Evolutionary conservation across 2,888 invertebrate species (phyloP).

Genomic region (Octodonta nipae): DNA sequence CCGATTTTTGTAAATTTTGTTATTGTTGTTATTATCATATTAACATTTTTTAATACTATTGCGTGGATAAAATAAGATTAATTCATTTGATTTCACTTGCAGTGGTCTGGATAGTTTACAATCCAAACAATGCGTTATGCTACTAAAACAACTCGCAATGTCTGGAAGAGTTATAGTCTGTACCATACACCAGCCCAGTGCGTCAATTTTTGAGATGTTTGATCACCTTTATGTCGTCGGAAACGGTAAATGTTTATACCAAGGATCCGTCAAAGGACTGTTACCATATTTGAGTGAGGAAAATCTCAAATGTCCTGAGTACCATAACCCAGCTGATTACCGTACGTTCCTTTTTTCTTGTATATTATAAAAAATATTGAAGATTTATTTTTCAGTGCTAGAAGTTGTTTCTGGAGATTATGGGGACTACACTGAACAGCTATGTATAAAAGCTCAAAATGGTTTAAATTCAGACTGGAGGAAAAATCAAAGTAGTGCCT

Average conservation of each 20-base stretch:
- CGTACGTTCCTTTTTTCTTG: slow-evolving; percentile 15
- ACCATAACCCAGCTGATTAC: slow-evolving; percentile 67
- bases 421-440: slow-evolving; percentile 40
- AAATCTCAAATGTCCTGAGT: slow-evolving; percentile 66
- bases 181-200: slow-evolving; percentile 86
- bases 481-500: slow-evolving; percentile 27
- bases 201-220: slow-evolving; percentile 72
- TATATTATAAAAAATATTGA: not conserved
- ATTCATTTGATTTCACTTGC: slow-evolving; percentile 25
- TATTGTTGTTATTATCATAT: too few species aligned
- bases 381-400: slow-evolving; percentile 44
- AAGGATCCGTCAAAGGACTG: slow-evolving; percentile 62
- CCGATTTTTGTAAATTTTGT: too few species aligned
- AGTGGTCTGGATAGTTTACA: slow-evolving; percentile 72
- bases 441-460: slow-evolving; percentile 49
- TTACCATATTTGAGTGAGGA: slow-evolving; percentile 61
- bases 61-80: too few species aligned
- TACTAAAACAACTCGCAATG: slow-evolving; percentile 66
- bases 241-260: slow-evolving; percentile 65
- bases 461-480: slow-evolving; percentile 47
- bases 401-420: slow-evolving; percentile 72
- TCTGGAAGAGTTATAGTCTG: slow-evolving; percentile 79
- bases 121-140: slow-evolving; percentile 66
- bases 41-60: too few species aligned
- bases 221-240: slow-evolving; percentile 77